Base-by-base conservation (phyloP, 2,797 vertebrate genomes). In the Ibycter americanus region DNA sequence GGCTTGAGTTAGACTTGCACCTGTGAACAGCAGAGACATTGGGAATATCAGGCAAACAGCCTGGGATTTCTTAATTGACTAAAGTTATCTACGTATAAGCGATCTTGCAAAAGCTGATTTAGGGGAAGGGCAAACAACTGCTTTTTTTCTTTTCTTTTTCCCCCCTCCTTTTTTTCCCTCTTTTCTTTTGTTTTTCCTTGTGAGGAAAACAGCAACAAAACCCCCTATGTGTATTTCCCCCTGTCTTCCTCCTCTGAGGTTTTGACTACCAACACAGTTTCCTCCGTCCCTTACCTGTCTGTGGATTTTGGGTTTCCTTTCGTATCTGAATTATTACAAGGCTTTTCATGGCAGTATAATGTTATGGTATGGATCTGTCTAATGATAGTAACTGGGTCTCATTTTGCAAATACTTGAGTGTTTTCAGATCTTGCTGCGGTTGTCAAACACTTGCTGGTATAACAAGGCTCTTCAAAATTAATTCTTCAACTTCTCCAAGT, bases 1-100 rank as follows among this genome's bases (percentile, higher is more conserved):
- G 52, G 52, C 72, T 88, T 83, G 88, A 93, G 73, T 81, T 83
- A 54, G 67, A 72, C 34, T 86, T 89, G 42, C 32, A 68, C 56
- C 62, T 87, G n/a, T 0, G 31, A 94, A 63, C 31, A 81, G 40
- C 27, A 77, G 77, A 86, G 42, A 44, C 15, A 11, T 46, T 66
- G 70, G 51, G 70, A 77, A 34, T 84, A 66, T 54, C 77, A 49
- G 62, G 49, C 20, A 82, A 91, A 66, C 5, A 42, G 9, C 20
- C 54, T 70, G 46, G 73, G 58, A 51, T 78, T 92, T 82, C 59
- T 76, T 87, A 70, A 66, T 47, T 71, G 15, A 13, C 51, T 84
- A 2, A 47, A 67, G 8, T 61, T 62, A 16, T 58, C n/a, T n/a
- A 6, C 5, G 6, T 29, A 10, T 31, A 42, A 34, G 36, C 1